Conservation (phyloP, 2,113 vertebrate genomes). For the Hyaena hyaena region DNA sequence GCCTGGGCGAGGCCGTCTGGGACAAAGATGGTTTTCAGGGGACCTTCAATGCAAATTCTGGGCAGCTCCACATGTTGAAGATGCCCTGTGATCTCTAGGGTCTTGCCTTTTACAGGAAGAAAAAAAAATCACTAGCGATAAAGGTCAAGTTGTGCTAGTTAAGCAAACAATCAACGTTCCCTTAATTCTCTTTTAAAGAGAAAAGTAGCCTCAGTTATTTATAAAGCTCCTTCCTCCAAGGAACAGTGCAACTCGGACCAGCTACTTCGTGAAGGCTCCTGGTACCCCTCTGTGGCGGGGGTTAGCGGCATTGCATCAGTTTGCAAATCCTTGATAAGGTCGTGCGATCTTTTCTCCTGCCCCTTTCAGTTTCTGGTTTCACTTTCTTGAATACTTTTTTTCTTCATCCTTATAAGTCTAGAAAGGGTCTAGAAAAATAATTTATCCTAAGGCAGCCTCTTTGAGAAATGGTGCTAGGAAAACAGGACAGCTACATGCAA, state of each 20-base stretch:
- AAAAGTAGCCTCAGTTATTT: not conserved
- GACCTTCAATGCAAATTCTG: constrained; percentile 75
- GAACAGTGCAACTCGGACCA: not conserved
- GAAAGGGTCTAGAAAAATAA: not conserved
- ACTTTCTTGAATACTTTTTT: not conserved
- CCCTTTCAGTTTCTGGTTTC: not conserved
- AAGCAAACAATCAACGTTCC: constrained; percentile 60
- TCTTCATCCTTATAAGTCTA: not conserved
- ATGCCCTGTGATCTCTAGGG: constrained; percentile 53
- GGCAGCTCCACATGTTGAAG: constrained; percentile 67
- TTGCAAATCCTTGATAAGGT: not conserved
- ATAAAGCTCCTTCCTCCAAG: not conserved
- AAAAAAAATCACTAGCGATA: not conserved
- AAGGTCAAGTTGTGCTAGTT: constrained; percentile 69
- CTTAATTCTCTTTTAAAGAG: constrained; percentile 58
- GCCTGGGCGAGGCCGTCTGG: constrained; percentile 84
- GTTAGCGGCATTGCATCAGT: not conserved
- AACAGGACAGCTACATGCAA: not conserved
- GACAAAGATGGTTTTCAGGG: constrained; percentile 84
- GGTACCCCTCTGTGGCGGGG: not conserved
- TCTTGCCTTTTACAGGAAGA: not conserved
- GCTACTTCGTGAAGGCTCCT: not conserved
- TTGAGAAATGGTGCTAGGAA: not conserved
- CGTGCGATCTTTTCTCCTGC: not conserved
- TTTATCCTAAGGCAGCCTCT: not conserved